Evolutionary conservation across 2,888 invertebrate genomes (phyloP).

Genomic region (Stegana nigrithorax): DNA sequence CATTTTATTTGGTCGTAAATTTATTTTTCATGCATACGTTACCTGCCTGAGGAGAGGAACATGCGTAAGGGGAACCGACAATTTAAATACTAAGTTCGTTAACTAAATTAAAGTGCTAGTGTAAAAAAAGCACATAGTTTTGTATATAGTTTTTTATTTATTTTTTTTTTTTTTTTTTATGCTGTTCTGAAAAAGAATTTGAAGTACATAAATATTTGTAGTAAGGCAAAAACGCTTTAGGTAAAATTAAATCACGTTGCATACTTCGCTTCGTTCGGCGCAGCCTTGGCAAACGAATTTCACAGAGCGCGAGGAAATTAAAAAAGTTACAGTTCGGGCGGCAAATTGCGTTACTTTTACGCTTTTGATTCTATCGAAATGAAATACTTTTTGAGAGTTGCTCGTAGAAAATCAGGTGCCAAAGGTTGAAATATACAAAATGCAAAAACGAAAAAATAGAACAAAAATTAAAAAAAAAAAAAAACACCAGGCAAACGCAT

Average conservation of each 20-base stretch:
- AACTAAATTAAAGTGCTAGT: conserved; percentile 6
- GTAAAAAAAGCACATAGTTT: too few species aligned
- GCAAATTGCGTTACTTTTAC: background rate
- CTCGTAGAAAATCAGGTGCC: background rate
- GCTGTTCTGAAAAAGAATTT: too few species aligned
- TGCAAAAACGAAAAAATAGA: background rate
- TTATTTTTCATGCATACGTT: too few species aligned
- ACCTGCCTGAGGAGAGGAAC: too few species aligned
- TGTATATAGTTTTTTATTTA: too few species aligned
- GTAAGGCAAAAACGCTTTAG: background rate
- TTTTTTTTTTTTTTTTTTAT: too few species aligned
- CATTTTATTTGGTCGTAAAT: too few species aligned
- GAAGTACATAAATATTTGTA: too few species aligned
- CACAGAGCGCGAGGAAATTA: background rate
- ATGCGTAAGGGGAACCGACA: too few species aligned
- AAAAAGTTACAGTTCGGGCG: background rate
- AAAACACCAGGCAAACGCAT: background rate
- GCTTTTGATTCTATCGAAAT: background rate
- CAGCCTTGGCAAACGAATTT: too few species aligned
- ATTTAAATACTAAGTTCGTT: background rate
- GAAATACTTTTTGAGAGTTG: background rate
- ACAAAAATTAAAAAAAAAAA: background rate
- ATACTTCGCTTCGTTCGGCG: background rate
- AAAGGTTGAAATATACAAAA: background rate
- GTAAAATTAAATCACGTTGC: background rate